phyloP scores from a whole-genome alignment of 1,140 invertebrate species.

The Palaemon carinicauda region DNA sequence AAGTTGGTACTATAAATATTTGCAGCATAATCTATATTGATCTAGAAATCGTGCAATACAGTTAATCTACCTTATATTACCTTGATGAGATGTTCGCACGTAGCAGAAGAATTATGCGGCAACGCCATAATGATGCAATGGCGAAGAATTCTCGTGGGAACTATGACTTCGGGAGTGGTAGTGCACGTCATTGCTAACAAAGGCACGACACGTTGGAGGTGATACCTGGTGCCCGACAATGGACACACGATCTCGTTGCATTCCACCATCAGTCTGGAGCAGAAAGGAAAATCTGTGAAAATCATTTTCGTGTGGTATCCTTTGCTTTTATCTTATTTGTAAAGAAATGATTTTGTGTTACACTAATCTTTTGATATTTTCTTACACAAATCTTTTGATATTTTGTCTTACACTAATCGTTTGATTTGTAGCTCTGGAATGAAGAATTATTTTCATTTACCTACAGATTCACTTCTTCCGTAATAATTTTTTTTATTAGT shows the following conservation, averaged over 20 bases:
- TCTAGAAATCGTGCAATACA: no score
- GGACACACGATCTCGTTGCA: constrained; percentile 32
- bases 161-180: not conserved
- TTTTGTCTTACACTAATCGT: no score
- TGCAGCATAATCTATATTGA: no score
- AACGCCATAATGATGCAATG: constrained; percentile 45
- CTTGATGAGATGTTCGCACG: constrained; percentile 46
- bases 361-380: not conserved
- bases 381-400: not conserved
- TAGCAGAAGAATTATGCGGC: constrained; percentile 23
- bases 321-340: not conserved
- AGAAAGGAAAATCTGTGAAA: not conserved
- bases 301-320: no score
- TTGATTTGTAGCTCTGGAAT: no score
- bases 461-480: no score
- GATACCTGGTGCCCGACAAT: constrained; percentile 2
- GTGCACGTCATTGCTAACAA: constrained; percentile 20
- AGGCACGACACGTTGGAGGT: constrained; percentile 40
- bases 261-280: constrained; percentile 41
- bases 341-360: not conserved
- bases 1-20: no score
- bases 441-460: no score
- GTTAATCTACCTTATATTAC: no score
- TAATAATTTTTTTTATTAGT: no score
- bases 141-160: constrained; percentile 32